phyloP scores from a whole-genome alignment of 2,888 invertebrate species.

The Mamestra brassicae region DNA sequence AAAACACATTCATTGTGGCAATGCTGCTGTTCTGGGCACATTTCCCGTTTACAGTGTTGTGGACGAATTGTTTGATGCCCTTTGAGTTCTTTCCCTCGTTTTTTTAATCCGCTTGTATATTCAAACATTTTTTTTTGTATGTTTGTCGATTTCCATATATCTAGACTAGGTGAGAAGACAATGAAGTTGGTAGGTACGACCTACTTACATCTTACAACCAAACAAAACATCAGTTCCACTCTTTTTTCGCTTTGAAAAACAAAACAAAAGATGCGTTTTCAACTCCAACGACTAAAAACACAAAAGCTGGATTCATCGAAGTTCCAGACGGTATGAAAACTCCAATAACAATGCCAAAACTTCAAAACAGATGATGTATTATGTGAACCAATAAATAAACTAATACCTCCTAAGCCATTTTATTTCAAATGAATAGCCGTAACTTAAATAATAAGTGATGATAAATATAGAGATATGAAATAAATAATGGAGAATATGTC shows the following conservation, averaged over 20 bases:
- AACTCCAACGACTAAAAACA: constrained; percentile 31
- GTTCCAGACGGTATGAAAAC: constrained; percentile 11
- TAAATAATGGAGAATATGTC: constrained; percentile 49
- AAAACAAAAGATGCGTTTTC: constrained; percentile 50
- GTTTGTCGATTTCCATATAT: no score
- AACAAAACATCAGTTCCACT: constrained; percentile 37
- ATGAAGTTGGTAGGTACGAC: not conserved
- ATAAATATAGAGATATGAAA: constrained; percentile 35
- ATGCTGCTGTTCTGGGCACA: no score
- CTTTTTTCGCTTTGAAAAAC: constrained; percentile 28
- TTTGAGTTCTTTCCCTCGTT: no score
- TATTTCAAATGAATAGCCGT: constrained; percentile 30
- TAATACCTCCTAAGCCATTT: constrained; percentile 31
- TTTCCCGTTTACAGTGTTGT: no score
- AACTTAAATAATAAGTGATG: constrained; percentile 50
- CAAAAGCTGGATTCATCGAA: constrained; percentile 40
- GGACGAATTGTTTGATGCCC: no score
- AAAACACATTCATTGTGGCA: no score
- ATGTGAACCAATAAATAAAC: constrained; percentile 34
- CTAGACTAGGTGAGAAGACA: no score
- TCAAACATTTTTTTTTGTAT: no score
- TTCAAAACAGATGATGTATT: constrained; percentile 32
- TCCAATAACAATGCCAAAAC: constrained; percentile 22
- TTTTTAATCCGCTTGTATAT: no score
- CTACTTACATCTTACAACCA: constrained; percentile 16